phyloP scores from a whole-genome alignment of 2,888 invertebrate genomes.

The Chrysomela aeneicollis region DNA sequence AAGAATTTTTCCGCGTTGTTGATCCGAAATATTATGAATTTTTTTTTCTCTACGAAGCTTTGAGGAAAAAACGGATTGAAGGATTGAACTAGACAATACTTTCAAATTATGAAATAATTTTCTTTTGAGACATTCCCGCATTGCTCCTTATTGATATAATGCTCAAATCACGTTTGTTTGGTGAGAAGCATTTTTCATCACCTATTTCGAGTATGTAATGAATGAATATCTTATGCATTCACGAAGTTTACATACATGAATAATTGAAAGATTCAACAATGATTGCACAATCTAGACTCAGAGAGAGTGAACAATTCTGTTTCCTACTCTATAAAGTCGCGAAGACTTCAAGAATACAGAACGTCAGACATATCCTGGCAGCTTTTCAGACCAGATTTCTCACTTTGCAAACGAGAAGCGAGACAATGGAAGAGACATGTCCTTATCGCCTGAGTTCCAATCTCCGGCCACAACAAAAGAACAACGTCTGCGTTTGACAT shows the following conservation, averaged over 20 bases:
- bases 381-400: conserved; percentile 3
- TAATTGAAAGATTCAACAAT: neutral
- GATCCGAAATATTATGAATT: too few species aligned
- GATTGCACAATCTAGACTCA: neutral
- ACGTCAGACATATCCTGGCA: conserved; percentile 14
- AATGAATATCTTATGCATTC: too few species aligned
- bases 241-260: neutral
- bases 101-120: too few species aligned
- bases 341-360: neutral
- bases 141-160: too few species aligned
- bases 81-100: too few species aligned
- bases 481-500: conserved; percentile 48
- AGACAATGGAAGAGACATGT: conserved; percentile 28
- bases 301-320: neutral
- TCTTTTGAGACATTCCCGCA: too few species aligned
- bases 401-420: conserved; percentile 11
- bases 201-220: too few species aligned
- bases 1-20: too few species aligned
- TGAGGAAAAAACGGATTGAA: too few species aligned
- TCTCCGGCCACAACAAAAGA: conserved; percentile 52
- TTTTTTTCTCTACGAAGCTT: too few species aligned
- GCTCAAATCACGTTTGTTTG: too few species aligned
- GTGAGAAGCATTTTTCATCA: too few species aligned
- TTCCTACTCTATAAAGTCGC: neutral
- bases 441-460: conserved; percentile 50